Base-by-base conservation (phyloP, 2,113 vertebrate genomes). In the Mormyrus lacerda region DNA sequence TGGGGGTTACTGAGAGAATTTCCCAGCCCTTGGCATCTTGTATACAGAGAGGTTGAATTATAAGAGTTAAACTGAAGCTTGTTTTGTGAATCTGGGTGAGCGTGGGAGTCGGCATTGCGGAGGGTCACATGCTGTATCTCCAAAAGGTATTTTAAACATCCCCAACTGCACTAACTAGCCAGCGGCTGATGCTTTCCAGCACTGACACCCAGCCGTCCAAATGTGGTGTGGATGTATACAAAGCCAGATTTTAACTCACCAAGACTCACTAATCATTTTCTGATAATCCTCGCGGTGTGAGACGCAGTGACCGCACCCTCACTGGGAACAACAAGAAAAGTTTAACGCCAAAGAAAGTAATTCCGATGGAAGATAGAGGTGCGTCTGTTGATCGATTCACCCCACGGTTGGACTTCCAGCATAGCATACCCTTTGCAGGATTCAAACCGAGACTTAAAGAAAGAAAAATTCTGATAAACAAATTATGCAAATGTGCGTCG, bases 341-440 rank as follows among this genome's bases (percentile, higher is more conserved):
- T 89, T 90, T 92, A 94, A 92, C 82, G 92, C 90, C 89, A 91
- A 93, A 94, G 91, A 90, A 92, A 93, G 94, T 94, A 6, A 93
- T 93, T 90, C 89, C 82, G 90, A 92, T 88, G 89, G 92, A 93
- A 92, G 92, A 92, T 91, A 90, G 91, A 91, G 93, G n/a, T 27
- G 87, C 95, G 94, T 95, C 95, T 95, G 94, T 94, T 93, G 91
- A 92, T 84, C 39, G 89, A 93, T 91, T 92, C 90, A 93, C 95
- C 93, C 93, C 94, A 95, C 95, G 95, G 95, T 85, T 91, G 91
- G 85, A 91, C 91, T 90, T 93, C 93, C 91, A 90, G 93, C 94
- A 95, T 94, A 92, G 93, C 95, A 94, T 94, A 94, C 94, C 92
- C 93, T 94, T 94, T 91, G 91, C 91, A 91, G 93, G 9, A 93